Conservation (phyloP, 2,888 invertebrate species). For the Amorpha juglandis region DNA sequence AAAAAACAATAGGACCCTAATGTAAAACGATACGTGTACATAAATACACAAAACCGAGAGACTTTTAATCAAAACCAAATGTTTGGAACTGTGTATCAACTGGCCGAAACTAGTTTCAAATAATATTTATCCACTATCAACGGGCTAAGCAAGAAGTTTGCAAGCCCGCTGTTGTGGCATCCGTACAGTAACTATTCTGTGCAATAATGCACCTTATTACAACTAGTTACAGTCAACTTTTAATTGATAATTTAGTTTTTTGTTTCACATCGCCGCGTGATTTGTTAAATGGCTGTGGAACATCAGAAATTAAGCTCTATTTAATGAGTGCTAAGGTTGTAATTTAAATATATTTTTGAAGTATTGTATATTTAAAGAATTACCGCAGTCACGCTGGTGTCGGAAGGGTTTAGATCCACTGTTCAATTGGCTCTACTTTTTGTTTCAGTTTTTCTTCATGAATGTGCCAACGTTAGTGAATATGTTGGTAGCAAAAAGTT, state of each 20-base stretch:
- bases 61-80: constrained; percentile 62
- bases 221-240: constrained; percentile 25
- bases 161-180: constrained; percentile 44
- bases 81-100: constrained; percentile 61
- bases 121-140: constrained; percentile 69
- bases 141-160: constrained; percentile 62
- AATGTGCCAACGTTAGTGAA: not conserved
- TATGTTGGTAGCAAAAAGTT: not conserved
- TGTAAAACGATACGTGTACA: constrained; percentile 27
- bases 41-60: constrained; percentile 35
- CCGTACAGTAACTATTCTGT: constrained; percentile 28
- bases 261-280: constrained; percentile 17
- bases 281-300: not conserved
- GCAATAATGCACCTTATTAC: constrained; percentile 10
- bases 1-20: constrained; percentile 27
- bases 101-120: constrained; percentile 62
- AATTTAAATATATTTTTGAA: not conserved
- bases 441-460: constrained; percentile 12
- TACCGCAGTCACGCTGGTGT: constrained; percentile 46
- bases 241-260: constrained; percentile 18
- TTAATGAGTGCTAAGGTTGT: not conserved
- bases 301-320: not conserved
- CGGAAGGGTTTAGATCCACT: constrained; percentile 48
- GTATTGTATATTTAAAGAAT: constrained; percentile 41
- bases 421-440: constrained; percentile 36